A percentile compares a stretch with the other conserved stretches of the same genome.
Evolutionary conservation across 2,888 invertebrate genomes (phyloP).

Genomic region (Platerodrilus igneus): DNA sequence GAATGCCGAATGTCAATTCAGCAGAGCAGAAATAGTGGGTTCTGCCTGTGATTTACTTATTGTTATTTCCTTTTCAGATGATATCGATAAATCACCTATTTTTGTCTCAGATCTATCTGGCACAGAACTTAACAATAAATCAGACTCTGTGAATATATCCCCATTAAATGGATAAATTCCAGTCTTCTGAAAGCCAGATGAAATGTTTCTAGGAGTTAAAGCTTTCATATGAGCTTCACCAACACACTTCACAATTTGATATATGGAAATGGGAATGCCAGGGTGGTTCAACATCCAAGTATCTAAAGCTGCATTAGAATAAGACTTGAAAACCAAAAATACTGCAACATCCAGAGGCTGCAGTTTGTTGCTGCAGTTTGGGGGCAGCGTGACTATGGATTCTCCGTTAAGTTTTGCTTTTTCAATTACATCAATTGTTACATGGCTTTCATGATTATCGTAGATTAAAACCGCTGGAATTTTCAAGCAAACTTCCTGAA

Average conservation of each 20-base stretch:
- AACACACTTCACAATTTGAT: slow-evolving; percentile 35
- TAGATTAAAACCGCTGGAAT: slow-evolving; percentile 34
- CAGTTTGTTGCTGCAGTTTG: slow-evolving; percentile 43
- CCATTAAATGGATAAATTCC: slow-evolving; percentile 35
- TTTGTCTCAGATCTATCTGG: too few species aligned
- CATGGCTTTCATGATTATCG: slow-evolving; percentile 41
- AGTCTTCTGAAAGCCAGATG: slow-evolving; percentile 30
- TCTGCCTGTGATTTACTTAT: too few species aligned
- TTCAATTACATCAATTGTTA: slow-evolving; percentile 29
- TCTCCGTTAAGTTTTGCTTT: slow-evolving; percentile 40
- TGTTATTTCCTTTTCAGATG: too few species aligned
- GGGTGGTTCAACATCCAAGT: slow-evolving; percentile 40
- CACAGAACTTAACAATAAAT: too few species aligned
- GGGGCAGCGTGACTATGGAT: slow-evolving; percentile 40
- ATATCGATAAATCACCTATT: too few species aligned
- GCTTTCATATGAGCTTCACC: slow-evolving; percentile 26
- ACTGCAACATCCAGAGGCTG: slow-evolving; percentile 45
- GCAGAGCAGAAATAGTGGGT: too few species aligned
- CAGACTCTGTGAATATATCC: slow-evolving; percentile 31
- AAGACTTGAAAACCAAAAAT: slow-evolving; percentile 41
- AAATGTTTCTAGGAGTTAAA: slow-evolving; percentile 32
- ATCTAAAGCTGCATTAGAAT: slow-evolving; percentile 33
- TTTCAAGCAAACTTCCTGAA: slow-evolving; percentile 26
- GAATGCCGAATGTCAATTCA: too few species aligned
- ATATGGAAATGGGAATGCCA: slow-evolving; percentile 41